Evolutionary conservation across 2,888 invertebrate genomes (phyloP).

Genomic region (Himalopsyche japonica): DNA sequence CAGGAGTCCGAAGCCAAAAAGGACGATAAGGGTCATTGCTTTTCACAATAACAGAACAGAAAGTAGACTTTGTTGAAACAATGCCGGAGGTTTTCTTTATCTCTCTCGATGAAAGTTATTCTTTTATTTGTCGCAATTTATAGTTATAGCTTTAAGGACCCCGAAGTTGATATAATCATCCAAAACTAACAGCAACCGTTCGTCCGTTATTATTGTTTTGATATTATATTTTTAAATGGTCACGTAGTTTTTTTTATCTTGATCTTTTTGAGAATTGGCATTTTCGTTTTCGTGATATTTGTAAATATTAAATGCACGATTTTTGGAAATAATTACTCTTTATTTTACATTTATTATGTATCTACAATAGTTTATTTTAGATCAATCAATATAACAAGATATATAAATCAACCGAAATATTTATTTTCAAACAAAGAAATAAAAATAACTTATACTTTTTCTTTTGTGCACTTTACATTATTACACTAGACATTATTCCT

Average conservation of each 20-base stretch:
- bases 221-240: slow-evolving; percentile 40
- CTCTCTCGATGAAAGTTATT: background rate
- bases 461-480: too few relatives aligned
- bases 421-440: too few relatives aligned
- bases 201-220: background rate
- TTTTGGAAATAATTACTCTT: background rate
- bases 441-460: too few relatives aligned
- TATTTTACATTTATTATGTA: too few relatives aligned
- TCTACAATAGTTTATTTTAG: too few relatives aligned
- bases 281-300: background rate
- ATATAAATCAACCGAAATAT: too few relatives aligned
- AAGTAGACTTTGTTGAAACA: background rate
- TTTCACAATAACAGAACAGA: background rate
- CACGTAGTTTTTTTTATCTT: background rate
- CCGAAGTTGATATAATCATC: background rate
- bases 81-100: background rate
- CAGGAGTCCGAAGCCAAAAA: background rate
- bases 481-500: too few relatives aligned
- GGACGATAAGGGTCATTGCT: background rate
- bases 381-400: too few relatives aligned
- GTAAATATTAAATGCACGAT: background rate
- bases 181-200: background rate
- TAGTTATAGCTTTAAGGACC: background rate
- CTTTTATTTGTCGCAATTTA: background rate
- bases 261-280: background rate